Evolutionary conservation across 2,797 vertebrate species (phyloP).

Genomic region (Ctenochaetus hawaiiensis): DNA sequence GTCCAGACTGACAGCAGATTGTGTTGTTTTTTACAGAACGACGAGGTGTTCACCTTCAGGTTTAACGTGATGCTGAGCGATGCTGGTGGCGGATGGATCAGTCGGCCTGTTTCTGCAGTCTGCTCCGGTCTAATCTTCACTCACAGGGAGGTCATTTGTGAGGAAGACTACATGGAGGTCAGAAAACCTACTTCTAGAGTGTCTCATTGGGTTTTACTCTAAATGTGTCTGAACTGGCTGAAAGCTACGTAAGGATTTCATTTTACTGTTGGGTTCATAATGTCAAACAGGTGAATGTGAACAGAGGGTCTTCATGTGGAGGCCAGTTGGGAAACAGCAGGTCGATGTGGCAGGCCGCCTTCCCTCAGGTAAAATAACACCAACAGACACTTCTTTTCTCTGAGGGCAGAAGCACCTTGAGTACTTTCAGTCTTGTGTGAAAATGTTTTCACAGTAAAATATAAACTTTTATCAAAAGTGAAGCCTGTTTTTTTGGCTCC

Average conservation of each 20-base stretch:
- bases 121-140: slow-evolving; percentile 73
- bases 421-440: not conserved
- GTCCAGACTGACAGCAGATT: no score
- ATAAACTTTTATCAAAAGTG: not conserved
- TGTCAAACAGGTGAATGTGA: slow-evolving; percentile 65
- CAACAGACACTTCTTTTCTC: not conserved
- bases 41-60: slow-evolving; percentile 78
- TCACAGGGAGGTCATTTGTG: slow-evolving; percentile 83
- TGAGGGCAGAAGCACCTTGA: not conserved
- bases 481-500: not conserved
- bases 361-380: slow-evolving; percentile 58
- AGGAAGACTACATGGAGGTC: slow-evolving; percentile 88
- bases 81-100: slow-evolving; percentile 44
- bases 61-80: slow-evolving; percentile 78
- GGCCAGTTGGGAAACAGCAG: slow-evolving; percentile 5
- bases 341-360: slow-evolving; percentile 39
- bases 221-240: not conserved
- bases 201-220: no score
- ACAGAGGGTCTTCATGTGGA: slow-evolving; percentile 62
- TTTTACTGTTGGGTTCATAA: not conserved
- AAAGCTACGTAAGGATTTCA: not conserved
- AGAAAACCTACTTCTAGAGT: not conserved
- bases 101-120: slow-evolving; percentile 24
- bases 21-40: slow-evolving; percentile 60
- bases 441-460: not conserved